phyloP scores from a whole-genome alignment of 2,113 vertebrate species.

The Megaleporinus macrocephalus region DNA sequence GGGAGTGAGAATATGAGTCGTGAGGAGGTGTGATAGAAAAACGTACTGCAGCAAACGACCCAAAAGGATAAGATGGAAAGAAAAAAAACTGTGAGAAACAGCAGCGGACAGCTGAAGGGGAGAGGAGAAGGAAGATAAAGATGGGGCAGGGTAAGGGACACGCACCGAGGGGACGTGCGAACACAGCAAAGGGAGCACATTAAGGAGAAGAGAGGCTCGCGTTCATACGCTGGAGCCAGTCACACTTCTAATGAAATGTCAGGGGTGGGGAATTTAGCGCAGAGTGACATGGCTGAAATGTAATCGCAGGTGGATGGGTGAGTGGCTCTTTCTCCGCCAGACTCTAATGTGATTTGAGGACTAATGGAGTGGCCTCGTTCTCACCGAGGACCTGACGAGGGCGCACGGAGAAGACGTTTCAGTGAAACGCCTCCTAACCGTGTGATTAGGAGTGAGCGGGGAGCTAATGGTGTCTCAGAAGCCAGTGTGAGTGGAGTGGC shows the following conservation, averaged over 20 bases:
- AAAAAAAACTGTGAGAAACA: not conserved
- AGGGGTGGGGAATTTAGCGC: conserved; percentile 34
- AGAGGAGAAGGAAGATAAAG: not conserved
- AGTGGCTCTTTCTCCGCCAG: conserved; percentile 24
- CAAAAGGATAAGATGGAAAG: conserved; percentile 7
- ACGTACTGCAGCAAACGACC: not conserved
- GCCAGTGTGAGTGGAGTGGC: conserved; percentile 35
- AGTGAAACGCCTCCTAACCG: not conserved
- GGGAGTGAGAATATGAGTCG: conserved; percentile 17
- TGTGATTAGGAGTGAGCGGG: conserved; percentile 44
- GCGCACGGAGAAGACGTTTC: conserved; percentile 4
- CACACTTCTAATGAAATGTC: conserved; percentile 49
- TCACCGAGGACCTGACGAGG: not conserved
- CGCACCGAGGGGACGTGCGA: conserved; percentile 8
- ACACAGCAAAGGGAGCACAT: conserved; percentile 3
- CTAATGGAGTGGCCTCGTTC: conserved; percentile 48
- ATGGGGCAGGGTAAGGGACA: conserved; percentile 1
- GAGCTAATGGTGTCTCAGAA: conserved; percentile 51
- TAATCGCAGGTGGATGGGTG: conserved; percentile 40
- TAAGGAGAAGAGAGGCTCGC: conserved; percentile 21
- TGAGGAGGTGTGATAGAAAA: conserved; percentile 40
- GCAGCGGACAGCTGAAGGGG: conserved; percentile 25
- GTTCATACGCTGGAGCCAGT: conserved; percentile 3
- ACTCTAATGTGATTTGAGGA: conserved; percentile 47
- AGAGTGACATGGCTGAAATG: conserved; percentile 38